phyloP scores from a whole-genome alignment of 2,797 vertebrate species.

The Gambusia yucatana region DNA sequence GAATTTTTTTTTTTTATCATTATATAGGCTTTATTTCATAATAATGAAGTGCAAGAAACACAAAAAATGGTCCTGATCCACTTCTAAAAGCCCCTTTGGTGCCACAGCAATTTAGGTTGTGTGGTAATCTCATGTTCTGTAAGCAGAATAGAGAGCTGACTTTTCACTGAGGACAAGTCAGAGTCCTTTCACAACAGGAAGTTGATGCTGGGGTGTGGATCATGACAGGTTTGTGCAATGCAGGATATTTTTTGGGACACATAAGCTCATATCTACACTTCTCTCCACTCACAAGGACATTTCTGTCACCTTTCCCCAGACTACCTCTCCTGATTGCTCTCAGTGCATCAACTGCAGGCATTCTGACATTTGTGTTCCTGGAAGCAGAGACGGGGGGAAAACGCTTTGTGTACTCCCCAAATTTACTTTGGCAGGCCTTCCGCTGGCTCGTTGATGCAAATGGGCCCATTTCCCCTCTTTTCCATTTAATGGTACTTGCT shows the following conservation, averaged over 20 bases:
- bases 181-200: background rate
- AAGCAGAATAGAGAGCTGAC: background rate
- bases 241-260: background rate
- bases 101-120: background rate
- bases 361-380: constrained; percentile 22
- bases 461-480: constrained; percentile 17
- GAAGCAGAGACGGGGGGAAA: constrained; percentile 42
- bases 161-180: background rate
- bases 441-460: constrained; percentile 24
- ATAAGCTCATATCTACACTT: background rate
- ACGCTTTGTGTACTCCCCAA: constrained; percentile 24
- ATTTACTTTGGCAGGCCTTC: constrained; percentile 25
- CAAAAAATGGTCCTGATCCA: background rate
- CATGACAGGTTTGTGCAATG: background rate
- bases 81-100: background rate
- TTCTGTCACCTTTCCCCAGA: constrained; percentile 33
- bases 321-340: constrained; percentile 27
- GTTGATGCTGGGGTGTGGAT: background rate
- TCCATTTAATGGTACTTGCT: constrained; percentile 33
- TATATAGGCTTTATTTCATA: background rate
- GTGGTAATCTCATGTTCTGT: background rate
- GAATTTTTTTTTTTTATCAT: background rate
- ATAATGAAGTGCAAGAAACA: background rate
- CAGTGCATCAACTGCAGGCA: constrained; percentile 21
- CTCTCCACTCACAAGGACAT: constrained; percentile 10